phyloP scores from a whole-genome alignment of 2,888 invertebrate species.

The Gymnocheta viridis region DNA sequence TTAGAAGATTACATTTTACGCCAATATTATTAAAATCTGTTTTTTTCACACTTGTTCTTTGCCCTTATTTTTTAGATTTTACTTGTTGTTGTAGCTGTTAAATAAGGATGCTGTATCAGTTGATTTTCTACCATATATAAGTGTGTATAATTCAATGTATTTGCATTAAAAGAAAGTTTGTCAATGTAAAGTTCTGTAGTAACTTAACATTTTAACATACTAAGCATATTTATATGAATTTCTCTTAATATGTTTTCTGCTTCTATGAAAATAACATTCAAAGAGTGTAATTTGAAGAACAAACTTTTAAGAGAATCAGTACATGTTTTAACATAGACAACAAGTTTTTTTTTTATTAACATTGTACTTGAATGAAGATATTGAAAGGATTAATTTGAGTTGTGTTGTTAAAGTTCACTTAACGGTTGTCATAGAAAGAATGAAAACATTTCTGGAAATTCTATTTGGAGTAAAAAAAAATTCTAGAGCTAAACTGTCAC shows the following conservation, averaged over 20 bases:
- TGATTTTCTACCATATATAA: background rate
- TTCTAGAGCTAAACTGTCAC: too few species aligned
- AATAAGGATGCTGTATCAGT: conserved; percentile 46
- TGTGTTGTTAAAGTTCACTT: too few species aligned
- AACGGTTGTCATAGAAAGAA: too few species aligned
- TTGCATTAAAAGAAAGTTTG: conserved; percentile 56
- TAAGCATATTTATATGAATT: background rate
- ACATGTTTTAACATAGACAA: background rate
- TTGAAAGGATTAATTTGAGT: too few species aligned
- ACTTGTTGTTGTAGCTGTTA: conserved; percentile 68
- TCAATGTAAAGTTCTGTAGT: conserved; percentile 59
- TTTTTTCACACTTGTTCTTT: conserved; percentile 17
- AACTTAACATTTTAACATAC: background rate
- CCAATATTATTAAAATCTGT: conserved; percentile 52
- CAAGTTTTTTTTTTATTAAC: too few species aligned
- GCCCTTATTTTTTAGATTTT: conserved; percentile 25
- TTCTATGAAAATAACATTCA: background rate
- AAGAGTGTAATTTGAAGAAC: background rate
- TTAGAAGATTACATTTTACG: conserved; percentile 61
- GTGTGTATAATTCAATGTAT: background rate
- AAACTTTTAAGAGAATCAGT: background rate
- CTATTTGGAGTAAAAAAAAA: too few species aligned
- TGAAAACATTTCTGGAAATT: too few species aligned
- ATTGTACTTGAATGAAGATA: too few species aligned
- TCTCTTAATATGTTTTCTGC: background rate